phyloP scores from a whole-genome alignment of 2,888 invertebrate species.

The Pristionchus exspectatus region DNA sequence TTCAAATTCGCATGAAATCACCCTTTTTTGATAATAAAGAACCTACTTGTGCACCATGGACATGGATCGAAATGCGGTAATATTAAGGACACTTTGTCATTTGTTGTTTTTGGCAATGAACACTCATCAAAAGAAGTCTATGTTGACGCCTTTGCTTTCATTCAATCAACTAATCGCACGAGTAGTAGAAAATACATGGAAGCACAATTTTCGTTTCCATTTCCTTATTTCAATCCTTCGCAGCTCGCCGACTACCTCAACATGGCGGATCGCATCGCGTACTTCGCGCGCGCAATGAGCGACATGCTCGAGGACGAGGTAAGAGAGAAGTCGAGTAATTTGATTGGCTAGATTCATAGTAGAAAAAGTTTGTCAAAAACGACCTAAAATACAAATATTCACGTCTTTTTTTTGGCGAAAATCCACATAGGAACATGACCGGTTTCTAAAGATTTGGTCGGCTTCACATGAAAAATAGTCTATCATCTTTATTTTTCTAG shows the following conservation, averaged over 20 bases:
- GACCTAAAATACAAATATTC: not conserved
- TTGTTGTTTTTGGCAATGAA: no score
- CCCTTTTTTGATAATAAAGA: not conserved
- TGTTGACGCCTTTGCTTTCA: no score
- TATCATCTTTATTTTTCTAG: no score
- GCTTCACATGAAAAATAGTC: no score
- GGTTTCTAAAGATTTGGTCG: no score
- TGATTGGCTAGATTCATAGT: not conserved
- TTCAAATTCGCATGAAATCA: not conserved
- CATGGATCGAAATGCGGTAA: no score
- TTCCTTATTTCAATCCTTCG: not conserved
- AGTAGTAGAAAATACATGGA: not conserved
- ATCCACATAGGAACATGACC: no score
- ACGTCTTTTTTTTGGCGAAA: not conserved
- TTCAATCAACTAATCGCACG: no score
- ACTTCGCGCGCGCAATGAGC: constrained; percentile 12
- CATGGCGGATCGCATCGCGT: constrained; percentile 47
- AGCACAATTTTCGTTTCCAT: not conserved
- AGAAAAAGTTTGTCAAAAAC: no score
- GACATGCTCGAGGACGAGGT: constrained; percentile 7
- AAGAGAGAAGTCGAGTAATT: not conserved
- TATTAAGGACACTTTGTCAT: no score
- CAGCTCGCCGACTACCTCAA: constrained; percentile 44
- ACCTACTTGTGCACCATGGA: no score
- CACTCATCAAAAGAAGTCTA: no score